These are phyloP conservation scores for Drosophila incognita DNA, from an alignment of 2,888 invertebrate genomes.

Conservation along the genomic window DNA sequence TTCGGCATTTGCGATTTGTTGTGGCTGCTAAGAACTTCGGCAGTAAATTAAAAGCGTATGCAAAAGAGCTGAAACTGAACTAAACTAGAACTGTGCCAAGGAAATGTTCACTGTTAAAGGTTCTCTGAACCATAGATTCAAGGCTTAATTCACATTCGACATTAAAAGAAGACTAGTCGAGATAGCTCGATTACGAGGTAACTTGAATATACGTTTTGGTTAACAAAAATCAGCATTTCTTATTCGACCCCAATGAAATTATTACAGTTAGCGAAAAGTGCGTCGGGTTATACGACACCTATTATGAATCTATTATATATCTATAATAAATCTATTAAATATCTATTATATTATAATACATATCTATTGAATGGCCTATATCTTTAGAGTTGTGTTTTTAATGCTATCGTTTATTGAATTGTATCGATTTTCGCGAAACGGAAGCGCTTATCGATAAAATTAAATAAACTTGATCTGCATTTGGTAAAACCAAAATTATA, in stretches of 20 bases:
- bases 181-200: neutral
- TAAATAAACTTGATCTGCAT: neutral
- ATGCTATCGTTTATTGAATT: neutral
- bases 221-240: neutral
- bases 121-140: constrained; percentile 34
- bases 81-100: constrained; percentile 49
- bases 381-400: neutral
- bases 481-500: neutral
- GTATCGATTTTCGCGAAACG: neutral
- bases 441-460: neutral
- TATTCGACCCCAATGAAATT: neutral
- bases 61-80: constrained; percentile 13
- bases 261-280: neutral
- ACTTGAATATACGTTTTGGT: neutral
- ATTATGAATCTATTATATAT: neutral
- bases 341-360: neutral
- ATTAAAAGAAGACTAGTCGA: neutral
- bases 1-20: constrained; percentile 62
- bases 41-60: constrained; percentile 56
- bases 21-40: constrained; percentile 63
- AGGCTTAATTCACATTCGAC: neutral
- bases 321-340: neutral
- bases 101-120: constrained; percentile 27
- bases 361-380: neutral
- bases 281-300: no score